Evolutionary conservation across 53 echinoderm and acorn worm genomes (phyloP).

Genomic region (Actinopyga echinites): DNA sequence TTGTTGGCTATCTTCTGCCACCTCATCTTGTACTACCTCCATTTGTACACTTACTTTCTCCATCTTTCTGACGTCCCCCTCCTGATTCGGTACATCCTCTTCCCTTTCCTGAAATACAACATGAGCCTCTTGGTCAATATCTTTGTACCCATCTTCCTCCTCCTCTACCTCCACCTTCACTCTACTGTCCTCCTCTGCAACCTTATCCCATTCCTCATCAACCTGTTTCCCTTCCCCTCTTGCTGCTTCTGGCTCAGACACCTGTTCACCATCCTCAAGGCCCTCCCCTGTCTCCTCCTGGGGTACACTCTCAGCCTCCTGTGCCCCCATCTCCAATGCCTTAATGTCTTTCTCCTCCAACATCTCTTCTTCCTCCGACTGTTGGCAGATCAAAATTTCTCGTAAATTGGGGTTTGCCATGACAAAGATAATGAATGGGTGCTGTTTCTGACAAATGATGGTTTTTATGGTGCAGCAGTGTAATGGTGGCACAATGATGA

Average conservation of each 20-base stretch:
- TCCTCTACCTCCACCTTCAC: not conserved
- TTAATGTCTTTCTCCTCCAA: not conserved
- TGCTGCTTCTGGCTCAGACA: too few species aligned
- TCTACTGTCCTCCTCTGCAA: too few species aligned
- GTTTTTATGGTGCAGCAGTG: too few species aligned
- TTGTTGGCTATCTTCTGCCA: too few species aligned
- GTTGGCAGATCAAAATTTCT: slow-evolving; percentile 33
- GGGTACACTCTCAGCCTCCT: not conserved
- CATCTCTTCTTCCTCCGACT: slow-evolving; percentile 16
- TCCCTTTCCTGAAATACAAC: not conserved
- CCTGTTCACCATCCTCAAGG: not conserved
- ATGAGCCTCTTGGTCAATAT: not conserved
- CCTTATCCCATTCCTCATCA: too few species aligned
- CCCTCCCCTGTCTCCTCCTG: not conserved
- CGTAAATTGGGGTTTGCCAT: not conserved
- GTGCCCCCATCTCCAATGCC: not conserved
- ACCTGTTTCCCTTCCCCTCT: too few species aligned
- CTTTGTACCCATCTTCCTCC: not conserved
- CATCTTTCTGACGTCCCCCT: not conserved
- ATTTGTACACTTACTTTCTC: not conserved
- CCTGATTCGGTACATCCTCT: not conserved
- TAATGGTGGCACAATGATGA: too few species aligned
- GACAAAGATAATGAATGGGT: too few species aligned
- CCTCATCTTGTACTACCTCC: too few species aligned
- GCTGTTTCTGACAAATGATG: too few species aligned